Evolutionary conservation across 2,113 vertebrate species (phyloP).

Genomic region (Entelurus aequoreus): DNA sequence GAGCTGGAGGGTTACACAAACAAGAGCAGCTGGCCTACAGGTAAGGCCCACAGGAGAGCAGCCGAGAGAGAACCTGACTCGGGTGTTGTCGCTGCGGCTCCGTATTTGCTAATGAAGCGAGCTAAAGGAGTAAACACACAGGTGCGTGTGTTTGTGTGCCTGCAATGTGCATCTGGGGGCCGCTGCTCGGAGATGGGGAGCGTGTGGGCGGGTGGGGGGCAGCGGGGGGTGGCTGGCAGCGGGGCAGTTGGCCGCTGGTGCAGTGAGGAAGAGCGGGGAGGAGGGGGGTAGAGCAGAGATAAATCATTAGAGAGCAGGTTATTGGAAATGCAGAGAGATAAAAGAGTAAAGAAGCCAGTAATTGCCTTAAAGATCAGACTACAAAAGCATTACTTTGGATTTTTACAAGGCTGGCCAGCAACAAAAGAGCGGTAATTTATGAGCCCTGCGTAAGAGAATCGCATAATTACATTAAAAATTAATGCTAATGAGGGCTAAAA

Average conservation of each 20-base stretch:
- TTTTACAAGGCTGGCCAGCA: slow-evolving; percentile 99
- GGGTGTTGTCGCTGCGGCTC: slow-evolving; percentile 46
- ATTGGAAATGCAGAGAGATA: slow-evolving; percentile 84
- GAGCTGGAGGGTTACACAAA: slow-evolving; percentile 62
- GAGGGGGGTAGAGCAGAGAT: slow-evolving; percentile 60
- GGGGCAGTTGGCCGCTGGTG: slow-evolving; percentile 65
- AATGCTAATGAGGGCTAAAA: slow-evolving; percentile 99
- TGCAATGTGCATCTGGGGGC: slow-evolving; percentile 49
- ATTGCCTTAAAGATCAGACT: slow-evolving; percentile 99
- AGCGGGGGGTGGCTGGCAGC: slow-evolving; percentile 57
- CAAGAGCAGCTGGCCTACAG: slow-evolving; percentile 65
- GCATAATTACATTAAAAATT: slow-evolving; percentile 99
- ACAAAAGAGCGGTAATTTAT: slow-evolving; percentile 99
- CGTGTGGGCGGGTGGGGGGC: slow-evolving; percentile 51
- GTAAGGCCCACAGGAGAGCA: slow-evolving; percentile 62
- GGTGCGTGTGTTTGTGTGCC: slow-evolving; percentile 36
- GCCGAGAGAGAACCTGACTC: slow-evolving; percentile 39
- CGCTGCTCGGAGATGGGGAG: slow-evolving; percentile 48
- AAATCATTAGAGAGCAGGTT: slow-evolving; percentile 85
- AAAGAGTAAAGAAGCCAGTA: slow-evolving; percentile 90
- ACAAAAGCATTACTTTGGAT: slow-evolving; percentile 98
- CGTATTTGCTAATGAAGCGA: slow-evolving; percentile 53
- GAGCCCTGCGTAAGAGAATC: slow-evolving; percentile 99
- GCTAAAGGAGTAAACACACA: slow-evolving; percentile 54
- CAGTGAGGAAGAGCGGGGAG: slow-evolving; percentile 38